Base-by-base conservation (phyloP, 2,113 vertebrate species). In the Phocoena sinus region DNA sequence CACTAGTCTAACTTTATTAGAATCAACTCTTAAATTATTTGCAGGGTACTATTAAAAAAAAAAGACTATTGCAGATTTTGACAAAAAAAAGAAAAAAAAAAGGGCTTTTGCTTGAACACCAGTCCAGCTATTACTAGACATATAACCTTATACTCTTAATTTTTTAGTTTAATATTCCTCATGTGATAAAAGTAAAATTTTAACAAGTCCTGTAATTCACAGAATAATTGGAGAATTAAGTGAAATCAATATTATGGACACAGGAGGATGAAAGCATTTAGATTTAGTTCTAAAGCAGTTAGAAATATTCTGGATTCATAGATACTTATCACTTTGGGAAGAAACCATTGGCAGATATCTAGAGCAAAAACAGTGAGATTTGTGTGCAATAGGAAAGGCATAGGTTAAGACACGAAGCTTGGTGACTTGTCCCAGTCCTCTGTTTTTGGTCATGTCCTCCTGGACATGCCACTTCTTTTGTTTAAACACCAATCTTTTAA, bases 1-100 rank as follows among this genome's bases (percentile, higher is more conserved):
- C 36, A 65, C 20, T 96, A 70, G 80, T 82, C 60, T 91, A 94
- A 80, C 12, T 68, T 50, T 47, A 63, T 70, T 62, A 47, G 56
- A 96, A 93, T 77, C 2, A 58, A 60, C 21, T 95, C 20, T 50
- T 53, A 80, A 90, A 36, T 95, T 87, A 84, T 95, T 90, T 25
- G 87, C 8, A 53, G 2, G 5, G 6, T 28, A 84, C 33, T 82
- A 62, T 9, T 9, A 87, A 14, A 44, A 6, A 77, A 17, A 79
- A 89, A 83, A 92, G 25, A 36, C 20, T 31, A 3, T 12, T 50
- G 13, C 10, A 73, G 31, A 81, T 76, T 91, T 86, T 80, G 21
- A 31, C 26, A 5, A 31, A 77, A 62, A 85, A 3, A 47, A 1
- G 4, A 53, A 53, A 53, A 15, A 53, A 36, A 17, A 53, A 17